Conservation (phyloP, 1,140 invertebrate species). For the Habropoda laboriosa region DNA sequence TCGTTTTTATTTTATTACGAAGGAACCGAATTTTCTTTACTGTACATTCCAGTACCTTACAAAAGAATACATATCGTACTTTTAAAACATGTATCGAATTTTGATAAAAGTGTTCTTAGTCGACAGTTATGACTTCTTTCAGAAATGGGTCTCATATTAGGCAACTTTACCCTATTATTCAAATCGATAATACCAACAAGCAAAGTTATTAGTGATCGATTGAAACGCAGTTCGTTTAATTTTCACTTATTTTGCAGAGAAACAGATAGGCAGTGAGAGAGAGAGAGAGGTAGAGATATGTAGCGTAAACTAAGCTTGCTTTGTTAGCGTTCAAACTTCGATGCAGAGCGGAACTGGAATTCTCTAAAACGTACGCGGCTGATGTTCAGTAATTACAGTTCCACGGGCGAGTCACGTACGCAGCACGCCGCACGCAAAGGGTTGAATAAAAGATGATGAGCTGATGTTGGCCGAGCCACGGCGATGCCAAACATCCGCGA, state of each 20-base stretch:
- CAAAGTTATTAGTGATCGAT: too few relatives aligned
- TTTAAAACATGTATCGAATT: too few relatives aligned
- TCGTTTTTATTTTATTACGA: too few relatives aligned
- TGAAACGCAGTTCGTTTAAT: background rate
- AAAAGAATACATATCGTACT: too few relatives aligned
- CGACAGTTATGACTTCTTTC: too few relatives aligned
- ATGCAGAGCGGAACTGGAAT: conserved; percentile 32
- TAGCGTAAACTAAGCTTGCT: conserved; percentile 35
- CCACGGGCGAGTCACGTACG: conserved; percentile 43
- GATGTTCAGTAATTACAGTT: conserved; percentile 63
- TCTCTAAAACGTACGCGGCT: conserved; percentile 59
- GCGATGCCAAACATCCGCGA: conserved; percentile 63
- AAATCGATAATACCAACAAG: too few relatives aligned
- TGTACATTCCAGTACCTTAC: too few relatives aligned
- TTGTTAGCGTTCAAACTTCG: conserved; percentile 52
- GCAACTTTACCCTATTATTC: too few relatives aligned
- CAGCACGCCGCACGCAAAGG: conserved; percentile 43
- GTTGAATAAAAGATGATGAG: conserved; percentile 66
- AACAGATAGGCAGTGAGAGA: conserved; percentile 7
- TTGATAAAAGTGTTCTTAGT: too few relatives aligned
- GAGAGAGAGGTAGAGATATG: background rate
- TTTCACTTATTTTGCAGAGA: conserved; percentile 19
- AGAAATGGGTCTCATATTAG: too few relatives aligned
- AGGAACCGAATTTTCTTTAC: too few relatives aligned
- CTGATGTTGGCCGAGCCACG: conserved; percentile 61